Evolutionary conservation across 2,888 invertebrate genomes (phyloP).

Genomic region (Conistra vaccinii): DNA sequence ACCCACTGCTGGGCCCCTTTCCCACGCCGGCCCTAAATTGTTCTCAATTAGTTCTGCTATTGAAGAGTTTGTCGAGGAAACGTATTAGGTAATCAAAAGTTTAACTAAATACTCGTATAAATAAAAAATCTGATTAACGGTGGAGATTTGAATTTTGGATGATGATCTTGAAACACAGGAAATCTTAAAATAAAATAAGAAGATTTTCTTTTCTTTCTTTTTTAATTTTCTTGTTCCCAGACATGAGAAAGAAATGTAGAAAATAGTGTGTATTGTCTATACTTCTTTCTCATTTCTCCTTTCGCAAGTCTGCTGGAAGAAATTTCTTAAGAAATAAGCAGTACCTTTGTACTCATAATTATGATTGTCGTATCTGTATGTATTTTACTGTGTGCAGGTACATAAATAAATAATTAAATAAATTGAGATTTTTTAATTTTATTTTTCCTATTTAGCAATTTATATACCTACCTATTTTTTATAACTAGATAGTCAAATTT

Average conservation of each 20-base stretch:
- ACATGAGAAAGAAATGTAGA: no score
- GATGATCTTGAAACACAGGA: background rate
- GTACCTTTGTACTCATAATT: no score
- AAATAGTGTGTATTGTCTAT: no score
- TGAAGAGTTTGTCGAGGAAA: constrained; percentile 18
- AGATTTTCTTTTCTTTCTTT: no score
- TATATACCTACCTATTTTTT: background rate
- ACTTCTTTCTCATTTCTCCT: no score
- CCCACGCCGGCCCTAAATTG: constrained; percentile 62
- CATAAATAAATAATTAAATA: no score
- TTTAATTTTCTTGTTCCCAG: no score
- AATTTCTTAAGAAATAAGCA: no score
- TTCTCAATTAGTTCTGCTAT: constrained; percentile 46
- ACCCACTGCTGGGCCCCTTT: constrained; percentile 63
- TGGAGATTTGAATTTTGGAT: background rate
- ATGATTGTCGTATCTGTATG: no score
- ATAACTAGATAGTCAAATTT: background rate
- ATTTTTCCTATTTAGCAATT: background rate
- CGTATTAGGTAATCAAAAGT: constrained; percentile 9
- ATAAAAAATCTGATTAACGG: background rate
- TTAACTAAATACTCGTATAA: no score
- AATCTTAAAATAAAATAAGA: background rate
- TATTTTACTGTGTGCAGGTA: no score
- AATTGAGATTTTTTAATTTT: background rate
- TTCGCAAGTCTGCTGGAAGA: no score